Evolutionary conservation across 2,113 vertebrate genomes (phyloP), one percentile per base, ranked within the genome.

Genomic region (Epinephelus fuscoguttatus): DNA sequence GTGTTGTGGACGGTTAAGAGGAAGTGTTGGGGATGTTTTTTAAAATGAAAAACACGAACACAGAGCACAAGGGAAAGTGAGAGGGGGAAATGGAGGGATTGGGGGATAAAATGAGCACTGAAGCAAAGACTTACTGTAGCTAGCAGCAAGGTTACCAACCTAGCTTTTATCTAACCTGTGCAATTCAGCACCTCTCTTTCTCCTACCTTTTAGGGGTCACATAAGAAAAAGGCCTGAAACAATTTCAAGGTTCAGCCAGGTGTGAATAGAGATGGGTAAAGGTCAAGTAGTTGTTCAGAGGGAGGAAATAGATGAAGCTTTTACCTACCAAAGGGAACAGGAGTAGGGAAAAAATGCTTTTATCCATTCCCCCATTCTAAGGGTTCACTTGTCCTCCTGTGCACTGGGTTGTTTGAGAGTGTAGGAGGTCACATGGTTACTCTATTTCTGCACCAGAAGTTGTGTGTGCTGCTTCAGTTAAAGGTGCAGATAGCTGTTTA

Each of bases 231-330:
- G 27, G 57, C 67, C 83, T 74, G 55, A 81, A 86, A 88, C 70
- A 88, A 91, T 89, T 83, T 89, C 76, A 84, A 64, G 78, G 79
- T 85, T 85, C 87, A 87, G 80, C 71, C 84, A 81, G 85, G 89
- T 92, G 84, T 89, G 89, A 93, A 87, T 49, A 63, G 75, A 88
- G 89, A 85, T 64, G 77, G 70, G 30, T 76, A 87, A 89, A 90
- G 80, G 88, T 89, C 85, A 93, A 85, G 81, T 78, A 82, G 77
- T 68, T 15, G 70, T 86, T 91, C 63, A 87, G 81, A 83, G 52
- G 59, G 52, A 86, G 42, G 52, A 67, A 81, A 76, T 42, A 83
- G 75, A 90, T 57, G 40, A 75, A 53, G 82, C 77, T 86, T 89
- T 88, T 71, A 87, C 81, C 49, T n/a, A 75, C 49, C 42, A 91